Percentiles rank a stretch among this genome's conserved stretches.
Evolutionary conservation across 2,888 invertebrate genomes (phyloP).

Genomic region (Oscheius sp.): DNA sequence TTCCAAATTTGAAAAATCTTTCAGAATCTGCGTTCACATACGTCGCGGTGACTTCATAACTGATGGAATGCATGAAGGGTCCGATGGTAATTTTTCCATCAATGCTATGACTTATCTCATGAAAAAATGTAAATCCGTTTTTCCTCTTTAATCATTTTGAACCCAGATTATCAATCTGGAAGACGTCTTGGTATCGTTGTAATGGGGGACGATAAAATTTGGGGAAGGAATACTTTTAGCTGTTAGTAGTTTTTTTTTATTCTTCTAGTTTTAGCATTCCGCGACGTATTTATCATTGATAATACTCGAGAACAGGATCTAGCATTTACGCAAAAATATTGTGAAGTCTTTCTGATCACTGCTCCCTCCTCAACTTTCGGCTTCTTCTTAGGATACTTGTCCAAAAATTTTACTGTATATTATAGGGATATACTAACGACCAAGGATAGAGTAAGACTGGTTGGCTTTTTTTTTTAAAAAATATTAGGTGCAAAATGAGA

Average conservation of each 20-base stretch:
- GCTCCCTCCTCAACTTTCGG: slow-evolving; percentile 35
- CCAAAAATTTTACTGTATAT: slow-evolving; percentile 27
- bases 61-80: slow-evolving; percentile 29
- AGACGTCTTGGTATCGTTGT: neutral
- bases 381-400: slow-evolving; percentile 31
- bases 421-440: slow-evolving; percentile 32
- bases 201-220: slow-evolving; percentile 28
- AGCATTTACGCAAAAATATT: slow-evolving; percentile 16
- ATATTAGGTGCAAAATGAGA: slow-evolving; percentile 24
- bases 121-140: slow-evolving; percentile 14
- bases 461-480: neutral
- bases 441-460: slow-evolving; percentile 11
- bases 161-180: neutral
- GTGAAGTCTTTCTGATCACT: slow-evolving; percentile 29
- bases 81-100: slow-evolving; percentile 25
- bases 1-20: neutral
- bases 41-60: slow-evolving; percentile 34
- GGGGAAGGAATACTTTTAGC: neutral
- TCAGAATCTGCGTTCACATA: slow-evolving; percentile 35
- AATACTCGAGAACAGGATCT: slow-evolving; percentile 6
- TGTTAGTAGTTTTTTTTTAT: neutral
- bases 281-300: neutral
- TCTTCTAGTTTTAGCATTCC: too few relatives aligned
- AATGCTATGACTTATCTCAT: slow-evolving; percentile 26
- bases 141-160: too few relatives aligned